These are phyloP conservation scores for Napeogenes sylphis DNA, from an alignment of 2,888 invertebrate species.

Conservation along the genomic window DNA sequence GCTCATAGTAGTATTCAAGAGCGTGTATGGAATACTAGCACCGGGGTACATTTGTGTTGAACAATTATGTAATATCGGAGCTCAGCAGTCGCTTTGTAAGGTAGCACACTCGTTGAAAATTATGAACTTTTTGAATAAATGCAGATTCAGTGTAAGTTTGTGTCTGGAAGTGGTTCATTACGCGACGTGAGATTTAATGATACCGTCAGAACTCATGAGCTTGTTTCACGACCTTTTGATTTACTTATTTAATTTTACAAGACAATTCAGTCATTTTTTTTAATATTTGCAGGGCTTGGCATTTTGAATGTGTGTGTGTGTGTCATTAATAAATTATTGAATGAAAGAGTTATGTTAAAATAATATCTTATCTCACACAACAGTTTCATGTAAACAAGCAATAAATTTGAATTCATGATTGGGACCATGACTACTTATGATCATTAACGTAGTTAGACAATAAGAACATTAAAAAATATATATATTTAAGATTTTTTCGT, in stretches of 20 bases:
- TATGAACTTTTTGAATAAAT: conserved; percentile 65
- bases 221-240: conserved; percentile 19
- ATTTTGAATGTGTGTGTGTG: conserved; percentile 21
- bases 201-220: conserved; percentile 21
- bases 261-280: conserved; percentile 9
- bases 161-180: conserved; percentile 56
- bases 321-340: conserved; percentile 10
- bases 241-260: conserved; percentile 24
- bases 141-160: conserved; percentile 48
- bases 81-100: conserved; percentile 60
- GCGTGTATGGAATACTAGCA: conserved; percentile 66
- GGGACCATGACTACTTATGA: too few species aligned
- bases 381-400: too few species aligned
- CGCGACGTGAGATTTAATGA: conserved; percentile 34
- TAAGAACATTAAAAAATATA: too few species aligned
- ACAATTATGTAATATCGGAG: conserved; percentile 68
- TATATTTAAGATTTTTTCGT: too few species aligned
- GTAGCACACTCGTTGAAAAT: conserved; percentile 55
- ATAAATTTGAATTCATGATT: too few species aligned
- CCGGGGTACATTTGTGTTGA: conserved; percentile 59
- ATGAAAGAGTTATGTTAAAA: background rate
- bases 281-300: background rate
- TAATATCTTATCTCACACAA: conserved; percentile 9
- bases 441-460: too few species aligned
- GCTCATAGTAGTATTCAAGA: conserved; percentile 53